phyloP scores from a whole-genome alignment of 2,113 vertebrate species.

The Limnothrissa miodon region DNA sequence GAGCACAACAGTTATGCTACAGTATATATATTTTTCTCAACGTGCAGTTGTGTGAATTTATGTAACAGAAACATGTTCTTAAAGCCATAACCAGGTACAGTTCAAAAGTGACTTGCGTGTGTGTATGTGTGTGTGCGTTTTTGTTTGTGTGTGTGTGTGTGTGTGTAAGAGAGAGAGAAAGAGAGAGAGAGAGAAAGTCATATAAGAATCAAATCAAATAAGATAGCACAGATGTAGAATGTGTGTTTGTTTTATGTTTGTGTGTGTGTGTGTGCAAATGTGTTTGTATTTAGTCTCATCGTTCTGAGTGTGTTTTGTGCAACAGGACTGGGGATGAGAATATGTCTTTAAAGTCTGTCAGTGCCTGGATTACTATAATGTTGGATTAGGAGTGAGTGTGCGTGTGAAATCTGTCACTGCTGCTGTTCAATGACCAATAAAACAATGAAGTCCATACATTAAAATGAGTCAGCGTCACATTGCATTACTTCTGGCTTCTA shows the following conservation, averaged over 20 bases:
- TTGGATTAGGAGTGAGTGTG: neutral
- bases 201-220: neutral
- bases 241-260: neutral
- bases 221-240: slow-evolving; percentile 1
- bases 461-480: neutral
- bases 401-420: neutral
- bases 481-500: neutral
- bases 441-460: neutral
- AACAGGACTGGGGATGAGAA: neutral
- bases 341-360: neutral
- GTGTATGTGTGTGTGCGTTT: neutral
- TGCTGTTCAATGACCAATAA: neutral
- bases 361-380: neutral
- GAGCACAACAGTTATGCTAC: neutral
- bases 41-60: neutral
- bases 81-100: neutral
- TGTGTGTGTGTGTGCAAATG: neutral
- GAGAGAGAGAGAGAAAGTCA: neutral
- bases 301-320: neutral
- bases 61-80: neutral
- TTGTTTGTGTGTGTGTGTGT: neutral
- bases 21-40: neutral
- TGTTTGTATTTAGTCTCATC: neutral
- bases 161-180: neutral
- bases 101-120: neutral